Base-by-base conservation (phyloP, 2,797 vertebrate species). In the Leptatherina wallacei region DNA sequence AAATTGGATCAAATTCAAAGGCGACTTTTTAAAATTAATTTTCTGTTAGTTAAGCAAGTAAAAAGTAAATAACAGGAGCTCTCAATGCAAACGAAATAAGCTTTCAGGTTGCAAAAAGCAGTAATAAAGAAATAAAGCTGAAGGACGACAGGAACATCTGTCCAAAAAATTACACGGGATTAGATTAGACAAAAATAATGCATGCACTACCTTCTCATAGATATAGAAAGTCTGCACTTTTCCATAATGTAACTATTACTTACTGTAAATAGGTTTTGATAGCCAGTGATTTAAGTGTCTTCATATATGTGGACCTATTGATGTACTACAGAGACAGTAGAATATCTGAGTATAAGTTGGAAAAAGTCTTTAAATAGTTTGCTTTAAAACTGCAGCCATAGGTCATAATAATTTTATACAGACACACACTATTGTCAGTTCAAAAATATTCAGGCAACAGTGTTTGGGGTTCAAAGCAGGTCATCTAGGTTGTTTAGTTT, bases 371-470 rank as follows among this genome's bases (percentile, higher is more conserved):
- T 22, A 22, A 11, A 42, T 2, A 4, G 14, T 20, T 20, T 47
- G 18, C n/a, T 38, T 44, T 1, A 35, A 58, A 33, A 47, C 20
- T 54, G 22, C 16, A 52, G 68, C 58, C 35, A 75, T 68, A 77
- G 78, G 75, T 68, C 47, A 47, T 70, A n/a, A 29, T 33, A 6
- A 54, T 69, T 49, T 69, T 3, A n/a, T 60, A 30, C 24, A 52
- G 12, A 66, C 18, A 4, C 18, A 42, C 58, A 47, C 29, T 64
- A 18, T 36, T 64, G 36, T 42, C 14, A 10, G 35, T 29, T 77
- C 35, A 27, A 29, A 62, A 63, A 63, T 56, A 70, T 84, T 76
- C 76, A 57, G 69, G 33, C 75, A 47, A 59, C 69, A 30, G 38
- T 14, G 22, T 24, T 18, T 62, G 4, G 0, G 56, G 65, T 74